A percentile compares a stretch with the other conserved stretches of the same genome.
phyloP scores from a whole-genome alignment of 37 sponge, comb jelly and placozoan species.

The Cliona cf. orientalis region DNA sequence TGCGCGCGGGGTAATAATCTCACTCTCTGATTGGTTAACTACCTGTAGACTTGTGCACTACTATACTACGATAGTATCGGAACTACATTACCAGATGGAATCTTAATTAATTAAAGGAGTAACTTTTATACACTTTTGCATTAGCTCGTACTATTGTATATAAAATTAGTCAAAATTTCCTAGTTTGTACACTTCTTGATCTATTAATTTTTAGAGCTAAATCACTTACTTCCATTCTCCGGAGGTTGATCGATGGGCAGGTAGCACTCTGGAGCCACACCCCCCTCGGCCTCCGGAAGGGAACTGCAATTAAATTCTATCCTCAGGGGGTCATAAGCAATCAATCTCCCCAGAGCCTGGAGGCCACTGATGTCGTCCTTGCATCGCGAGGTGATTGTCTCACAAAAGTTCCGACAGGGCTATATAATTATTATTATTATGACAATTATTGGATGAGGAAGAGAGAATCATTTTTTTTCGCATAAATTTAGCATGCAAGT shows the following conservation, averaged over 20 bases:
- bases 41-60: too few relatives aligned
- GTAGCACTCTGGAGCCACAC: slow-evolving; percentile 47
- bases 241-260: not conserved
- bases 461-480: too few relatives aligned
- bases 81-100: too few relatives aligned
- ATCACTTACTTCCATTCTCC: slow-evolving; percentile 4
- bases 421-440: not conserved
- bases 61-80: too few relatives aligned
- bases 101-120: not conserved
- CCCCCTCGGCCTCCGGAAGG: slow-evolving; percentile 43
- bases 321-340: not conserved
- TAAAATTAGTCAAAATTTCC: not conserved
- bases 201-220: not conserved
- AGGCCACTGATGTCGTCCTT: slow-evolving; percentile 1
- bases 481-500: too few relatives aligned
- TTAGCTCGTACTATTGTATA: not conserved
- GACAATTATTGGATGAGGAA: not conserved
- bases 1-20: too few relatives aligned
- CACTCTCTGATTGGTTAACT: too few relatives aligned
- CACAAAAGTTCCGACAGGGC: slow-evolving; percentile 46
- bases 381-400: not conserved
- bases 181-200: too few relatives aligned
- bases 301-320: slow-evolving; percentile 30
- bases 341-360: not conserved
- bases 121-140: not conserved